These are phyloP conservation scores for Drosophila bocki DNA, from an alignment of 1,140 invertebrate species.

Conservation along the genomic window DNA sequence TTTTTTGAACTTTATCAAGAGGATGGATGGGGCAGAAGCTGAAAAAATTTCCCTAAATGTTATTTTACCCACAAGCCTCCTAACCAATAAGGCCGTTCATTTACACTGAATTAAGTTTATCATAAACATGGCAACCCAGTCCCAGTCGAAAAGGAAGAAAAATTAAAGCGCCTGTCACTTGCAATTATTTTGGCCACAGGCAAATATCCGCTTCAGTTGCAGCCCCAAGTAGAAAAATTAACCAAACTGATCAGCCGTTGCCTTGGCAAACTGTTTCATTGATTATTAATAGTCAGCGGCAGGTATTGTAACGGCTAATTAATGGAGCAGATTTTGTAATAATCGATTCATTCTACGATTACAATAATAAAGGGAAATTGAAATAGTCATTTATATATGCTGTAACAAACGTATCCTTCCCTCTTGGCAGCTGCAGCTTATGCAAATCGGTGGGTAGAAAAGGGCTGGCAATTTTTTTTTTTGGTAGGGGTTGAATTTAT, in stretches of 20 bases:
- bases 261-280: slow-evolving; percentile 42
- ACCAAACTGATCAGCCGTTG: slow-evolving; percentile 57
- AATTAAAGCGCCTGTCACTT: slow-evolving; percentile 82
- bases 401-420: slow-evolving; percentile 11
- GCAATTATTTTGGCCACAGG: slow-evolving; percentile 72
- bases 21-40: slow-evolving; percentile 11
- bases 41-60: slow-evolving; percentile 44
- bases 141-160: slow-evolving; percentile 66
- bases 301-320: no score
- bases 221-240: slow-evolving; percentile 43
- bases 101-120: slow-evolving; percentile 83
- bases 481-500: slow-evolving; percentile 8
- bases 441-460: slow-evolving; percentile 48
- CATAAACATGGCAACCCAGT: slow-evolving; percentile 70
- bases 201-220: slow-evolving; percentile 53
- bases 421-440: slow-evolving; percentile 67
- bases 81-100: slow-evolving; percentile 64
- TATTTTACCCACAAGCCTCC: slow-evolving; percentile 24
- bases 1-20: slow-evolving; percentile 72
- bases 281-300: slow-evolving; percentile 68
- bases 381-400: slow-evolving; percentile 36
- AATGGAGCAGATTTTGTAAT: slow-evolving; percentile 13
- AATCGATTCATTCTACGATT: no score
- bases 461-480: not conserved
- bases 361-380: not conserved